Evolutionary conservation across 2,888 invertebrate species (phyloP).

Genomic region (Altica lythri): DNA sequence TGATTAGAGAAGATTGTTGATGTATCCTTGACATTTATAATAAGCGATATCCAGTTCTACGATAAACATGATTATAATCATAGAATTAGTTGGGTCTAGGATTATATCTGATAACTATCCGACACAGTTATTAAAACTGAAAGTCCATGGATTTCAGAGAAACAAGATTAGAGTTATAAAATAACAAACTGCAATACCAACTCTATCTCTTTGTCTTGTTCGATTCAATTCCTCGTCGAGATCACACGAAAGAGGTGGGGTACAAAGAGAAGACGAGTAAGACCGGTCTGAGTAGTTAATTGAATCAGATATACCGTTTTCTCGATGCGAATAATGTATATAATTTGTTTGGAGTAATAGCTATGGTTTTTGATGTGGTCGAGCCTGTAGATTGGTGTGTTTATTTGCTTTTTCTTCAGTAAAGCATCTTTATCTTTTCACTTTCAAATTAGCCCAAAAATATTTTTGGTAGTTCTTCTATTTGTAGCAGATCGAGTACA

Average conservation of each 20-base stretch:
- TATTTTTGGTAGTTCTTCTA: too few relatives aligned
- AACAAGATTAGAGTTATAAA: constrained; percentile 4
- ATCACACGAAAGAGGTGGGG: constrained; percentile 8
- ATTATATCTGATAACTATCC: too few relatives aligned
- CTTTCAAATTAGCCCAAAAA: too few relatives aligned
- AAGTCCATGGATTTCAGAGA: too few relatives aligned
- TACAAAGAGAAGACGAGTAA: constrained; percentile 19
- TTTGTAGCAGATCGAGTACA: too few relatives aligned
- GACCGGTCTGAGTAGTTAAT: constrained; percentile 26
- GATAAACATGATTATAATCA: too few relatives aligned
- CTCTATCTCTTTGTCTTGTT: constrained; percentile 15
- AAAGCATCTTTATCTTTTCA: too few relatives aligned
- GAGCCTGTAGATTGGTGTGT: constrained; percentile 7
- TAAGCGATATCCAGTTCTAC: too few relatives aligned
- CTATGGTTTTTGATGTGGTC: constrained; percentile 21
- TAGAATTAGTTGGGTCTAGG: too few relatives aligned
- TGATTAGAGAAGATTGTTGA: too few relatives aligned
- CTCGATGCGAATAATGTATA: constrained; percentile 28
- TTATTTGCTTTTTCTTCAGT: constrained; percentile 10
- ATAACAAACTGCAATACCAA: constrained; percentile 5
- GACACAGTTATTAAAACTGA: too few relatives aligned
- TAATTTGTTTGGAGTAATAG: constrained; percentile 30
- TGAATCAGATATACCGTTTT: constrained; percentile 33
- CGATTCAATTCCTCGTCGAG: neutral
- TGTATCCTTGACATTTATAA: too few relatives aligned